Conservation (phyloP, 1,140 invertebrate genomes). For the Arion vulgaris region DNA sequence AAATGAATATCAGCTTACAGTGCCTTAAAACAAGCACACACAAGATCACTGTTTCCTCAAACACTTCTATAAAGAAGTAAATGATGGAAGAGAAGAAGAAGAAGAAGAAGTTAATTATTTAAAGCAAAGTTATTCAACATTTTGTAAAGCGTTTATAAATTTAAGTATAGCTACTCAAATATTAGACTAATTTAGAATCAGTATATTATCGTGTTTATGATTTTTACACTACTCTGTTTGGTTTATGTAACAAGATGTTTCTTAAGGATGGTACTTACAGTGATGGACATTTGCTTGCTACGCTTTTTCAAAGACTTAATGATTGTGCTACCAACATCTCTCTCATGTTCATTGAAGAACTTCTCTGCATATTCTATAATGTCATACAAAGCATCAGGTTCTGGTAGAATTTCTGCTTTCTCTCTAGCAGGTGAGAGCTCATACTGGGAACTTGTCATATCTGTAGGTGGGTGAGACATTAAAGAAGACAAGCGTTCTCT, state of each 20-base stretch:
- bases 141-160: no score
- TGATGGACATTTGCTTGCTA: conserved; percentile 45
- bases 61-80: no score
- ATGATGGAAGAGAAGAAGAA: no score
- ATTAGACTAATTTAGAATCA: background rate
- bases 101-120: no score
- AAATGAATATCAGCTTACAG: no score
- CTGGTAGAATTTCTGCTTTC: conserved; percentile 36
- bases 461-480: conserved; percentile 36
- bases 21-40: no score
- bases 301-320: conserved; percentile 85
- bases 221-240: no score
- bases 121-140: no score
- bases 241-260: no score
- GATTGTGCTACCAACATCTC: conserved; percentile 84
- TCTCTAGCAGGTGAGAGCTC: conserved; percentile 32
- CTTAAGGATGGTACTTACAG: no score
- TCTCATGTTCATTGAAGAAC: conserved; percentile 92
- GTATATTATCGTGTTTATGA: no score
- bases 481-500: conserved; percentile 36
- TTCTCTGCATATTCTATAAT: conserved; percentile 94
- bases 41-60: no score
- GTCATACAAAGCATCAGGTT: conserved; percentile 78
- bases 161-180: background rate
- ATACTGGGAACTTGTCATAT: conserved; percentile 26